phyloP scores from a whole-genome alignment of 1,140 invertebrate genomes.

The Pogonognathellus flavescens region DNA sequence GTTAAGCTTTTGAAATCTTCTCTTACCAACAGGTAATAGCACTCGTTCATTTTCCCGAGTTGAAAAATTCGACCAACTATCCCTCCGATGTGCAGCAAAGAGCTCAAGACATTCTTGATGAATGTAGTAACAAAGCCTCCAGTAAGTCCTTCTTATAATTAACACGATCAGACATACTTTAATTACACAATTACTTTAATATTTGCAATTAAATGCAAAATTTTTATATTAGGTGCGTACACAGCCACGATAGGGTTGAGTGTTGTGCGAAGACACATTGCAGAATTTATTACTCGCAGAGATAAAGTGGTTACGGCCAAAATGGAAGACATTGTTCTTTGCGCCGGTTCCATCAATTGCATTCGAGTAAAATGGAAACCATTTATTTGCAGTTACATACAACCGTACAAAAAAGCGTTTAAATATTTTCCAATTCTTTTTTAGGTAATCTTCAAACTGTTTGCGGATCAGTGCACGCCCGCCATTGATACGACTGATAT shows the following conservation, averaged over 20 bases:
- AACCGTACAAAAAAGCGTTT: too few relatives aligned
- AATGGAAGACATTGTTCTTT: neutral
- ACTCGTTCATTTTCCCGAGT: neutral
- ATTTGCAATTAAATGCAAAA: too few relatives aligned
- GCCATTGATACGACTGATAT: too few relatives aligned
- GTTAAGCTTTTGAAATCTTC: too few relatives aligned
- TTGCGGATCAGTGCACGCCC: too few relatives aligned
- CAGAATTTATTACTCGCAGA: neutral
- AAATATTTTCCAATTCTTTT: too few relatives aligned
- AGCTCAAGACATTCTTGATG: neutral
- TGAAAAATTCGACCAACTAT: neutral
- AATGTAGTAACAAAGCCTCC: neutral
- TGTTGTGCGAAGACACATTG: neutral
- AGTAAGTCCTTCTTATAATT: neutral
- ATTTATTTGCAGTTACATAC: too few relatives aligned
- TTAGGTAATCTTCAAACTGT: too few relatives aligned
- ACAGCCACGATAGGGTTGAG: neutral
- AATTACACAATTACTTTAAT: too few relatives aligned
- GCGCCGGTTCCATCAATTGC: neutral
- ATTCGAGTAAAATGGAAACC: constrained; percentile 11
- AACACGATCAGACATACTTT: too few relatives aligned
- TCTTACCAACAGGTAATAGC: neutral
- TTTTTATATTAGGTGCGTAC: neutral
- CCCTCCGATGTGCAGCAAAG: constrained; percentile 5
- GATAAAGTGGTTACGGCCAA: neutral